A percentile compares a stretch with the other conserved stretches of the same genome.
phyloP scores from a whole-genome alignment of 64 coral and sea anemone genomes.

The Montipora sp. region DNA sequence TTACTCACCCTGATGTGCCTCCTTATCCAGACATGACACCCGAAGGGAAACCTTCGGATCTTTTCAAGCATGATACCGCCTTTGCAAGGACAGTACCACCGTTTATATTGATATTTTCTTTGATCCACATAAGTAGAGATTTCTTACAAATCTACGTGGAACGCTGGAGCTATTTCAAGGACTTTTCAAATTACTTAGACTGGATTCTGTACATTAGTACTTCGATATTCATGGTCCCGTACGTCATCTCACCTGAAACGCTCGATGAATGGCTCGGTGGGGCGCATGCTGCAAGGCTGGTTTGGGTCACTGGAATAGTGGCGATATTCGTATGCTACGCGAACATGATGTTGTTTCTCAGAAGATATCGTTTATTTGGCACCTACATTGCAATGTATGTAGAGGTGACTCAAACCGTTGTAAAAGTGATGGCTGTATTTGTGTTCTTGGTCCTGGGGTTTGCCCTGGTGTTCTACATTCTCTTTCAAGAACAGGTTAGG shows the following conservation, averaged over 20 bases:
- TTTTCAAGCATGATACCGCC: not conserved
- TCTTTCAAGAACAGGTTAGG: slow-evolving; percentile 84
- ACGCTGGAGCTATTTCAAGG: slow-evolving; percentile 65
- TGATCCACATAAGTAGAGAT: slow-evolving; percentile 63
- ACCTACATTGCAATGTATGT: slow-evolving; percentile 83
- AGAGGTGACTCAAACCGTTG: slow-evolving; percentile 66
- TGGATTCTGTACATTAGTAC: slow-evolving; percentile 59
- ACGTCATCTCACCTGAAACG: slow-evolving; percentile 1
- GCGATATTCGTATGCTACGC: slow-evolving; percentile 77
- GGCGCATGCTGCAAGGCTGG: not conserved
- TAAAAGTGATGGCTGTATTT: slow-evolving; percentile 67
- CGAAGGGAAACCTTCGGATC: not conserved
- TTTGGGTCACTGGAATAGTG: slow-evolving; percentile 64
- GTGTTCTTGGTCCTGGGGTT: slow-evolving; percentile 46
- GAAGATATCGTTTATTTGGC: slow-evolving; percentile 66
- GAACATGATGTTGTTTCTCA: slow-evolving; percentile 82
- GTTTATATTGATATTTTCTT: slow-evolving; percentile 39
- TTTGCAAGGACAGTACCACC: slow-evolving; percentile 8
- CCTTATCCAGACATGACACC: not conserved
- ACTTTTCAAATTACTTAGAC: slow-evolving; percentile 59
- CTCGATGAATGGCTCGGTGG: not conserved
- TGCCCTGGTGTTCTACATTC: slow-evolving; percentile 75
- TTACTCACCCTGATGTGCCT: not conserved
- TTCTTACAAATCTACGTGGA: slow-evolving; percentile 74
- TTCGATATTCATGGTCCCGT: slow-evolving; percentile 62